Base-by-base conservation (phyloP, 1,140 invertebrate genomes). In the Cydia pomonella region DNA sequence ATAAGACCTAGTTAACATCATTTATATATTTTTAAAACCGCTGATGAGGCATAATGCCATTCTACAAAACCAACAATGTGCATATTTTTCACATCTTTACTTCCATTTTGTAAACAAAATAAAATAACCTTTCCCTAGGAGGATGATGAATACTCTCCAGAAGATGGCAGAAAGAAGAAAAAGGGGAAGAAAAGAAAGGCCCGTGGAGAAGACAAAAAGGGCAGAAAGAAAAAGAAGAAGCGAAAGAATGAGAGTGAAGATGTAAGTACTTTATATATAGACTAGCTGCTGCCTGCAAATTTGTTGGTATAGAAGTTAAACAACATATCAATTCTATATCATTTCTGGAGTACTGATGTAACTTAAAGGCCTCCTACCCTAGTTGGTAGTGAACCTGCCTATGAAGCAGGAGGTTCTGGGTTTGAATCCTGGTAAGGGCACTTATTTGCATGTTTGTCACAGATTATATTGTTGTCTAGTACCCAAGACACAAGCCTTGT, bases 221-320 rank as follows among this genome's bases (percentile, higher is more conserved):
- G 97, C 38, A 97, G 97, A 91, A 98, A 98, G 94, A 98, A 98
- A 94, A 97, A 97, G 94, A 98, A 98, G 94, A 97, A 97, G 94
- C 97, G 97, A 93, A 97, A 97, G 93, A 96, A 97, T 93, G 97
- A 98, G 80, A 98, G 97, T 93, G 97, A 96, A 81, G 97, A 97
- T 90, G 96, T 97, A 93, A 94, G 93, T 90, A 7, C 21, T 59
- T 59, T 23, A 12, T 10, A 59, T 44, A 12, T 44, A 44, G 41
- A 10, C 10, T 12, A 41, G 1, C 41, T 44, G 13, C 2, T 16
- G 41, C 41, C 41, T 44, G 41, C 13, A 38, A 38, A 38, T 38
- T 38, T 10, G 33, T 38, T 38, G 9, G 7, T 38, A 38, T 1
- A 38, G 10, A 38, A 38, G 1, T 38, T 38, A 9, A 38, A 7